Conservation (phyloP, 2,113 vertebrate genomes). For the Tachycineta bicolor region DNA sequence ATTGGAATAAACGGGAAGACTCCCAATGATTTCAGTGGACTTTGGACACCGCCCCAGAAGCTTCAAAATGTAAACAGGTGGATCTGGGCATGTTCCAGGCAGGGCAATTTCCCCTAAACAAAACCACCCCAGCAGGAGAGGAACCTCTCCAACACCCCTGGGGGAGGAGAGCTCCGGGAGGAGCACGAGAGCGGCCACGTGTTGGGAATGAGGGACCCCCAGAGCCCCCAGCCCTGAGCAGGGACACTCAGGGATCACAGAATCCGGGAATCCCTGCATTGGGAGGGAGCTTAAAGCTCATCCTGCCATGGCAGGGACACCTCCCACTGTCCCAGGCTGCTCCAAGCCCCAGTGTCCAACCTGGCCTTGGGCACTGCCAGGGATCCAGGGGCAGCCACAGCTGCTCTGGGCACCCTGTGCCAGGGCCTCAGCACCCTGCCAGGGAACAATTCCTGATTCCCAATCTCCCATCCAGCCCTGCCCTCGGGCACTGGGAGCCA, state of each 20-base stretch:
- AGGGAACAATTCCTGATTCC: no score
- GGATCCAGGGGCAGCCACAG: no score
- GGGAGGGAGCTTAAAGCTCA: no score
- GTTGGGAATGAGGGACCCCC: not conserved
- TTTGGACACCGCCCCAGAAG: slow-evolving; percentile 9
- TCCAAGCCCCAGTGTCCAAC: no score
- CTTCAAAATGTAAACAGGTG: slow-evolving; percentile 9
- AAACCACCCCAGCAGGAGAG: not conserved
- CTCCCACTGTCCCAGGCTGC: no score
- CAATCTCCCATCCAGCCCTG: no score
- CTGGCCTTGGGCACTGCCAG: no score
- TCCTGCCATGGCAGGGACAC: no score
- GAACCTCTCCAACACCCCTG: not conserved
- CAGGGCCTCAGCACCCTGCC: no score
- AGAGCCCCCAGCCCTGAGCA: not conserved
- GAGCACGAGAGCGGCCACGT: rapidly evolving
- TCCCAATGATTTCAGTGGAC: not conserved
- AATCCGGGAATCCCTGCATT: not conserved
- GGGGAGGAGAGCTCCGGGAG: not conserved
- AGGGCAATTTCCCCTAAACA: not conserved
- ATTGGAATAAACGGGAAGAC: not conserved
- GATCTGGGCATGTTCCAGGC: not conserved
- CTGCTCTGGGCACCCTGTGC: no score
- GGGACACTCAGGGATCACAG: not conserved
- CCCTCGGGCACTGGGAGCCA: not conserved